Conservation (phyloP, 2,888 invertebrate species). For the Endotricha flammealis region DNA sequence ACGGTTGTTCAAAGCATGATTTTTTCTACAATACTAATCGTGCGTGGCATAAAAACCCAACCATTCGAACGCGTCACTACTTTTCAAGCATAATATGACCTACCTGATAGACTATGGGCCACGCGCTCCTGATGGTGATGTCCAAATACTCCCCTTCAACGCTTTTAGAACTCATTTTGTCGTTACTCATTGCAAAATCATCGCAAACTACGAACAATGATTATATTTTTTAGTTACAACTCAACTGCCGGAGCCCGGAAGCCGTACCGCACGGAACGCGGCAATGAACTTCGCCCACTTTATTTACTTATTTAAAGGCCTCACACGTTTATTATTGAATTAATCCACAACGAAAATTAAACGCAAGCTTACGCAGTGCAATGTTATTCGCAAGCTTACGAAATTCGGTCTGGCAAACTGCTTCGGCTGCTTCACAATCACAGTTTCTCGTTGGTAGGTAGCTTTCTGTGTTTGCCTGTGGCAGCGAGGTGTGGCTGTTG, state of each 20-base stretch:
- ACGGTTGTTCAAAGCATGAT: no score
- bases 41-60: constrained; percentile 40
- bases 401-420: neutral
- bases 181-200: constrained; percentile 35
- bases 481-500: no score
- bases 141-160: constrained; percentile 86
- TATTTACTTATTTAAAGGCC: neutral
- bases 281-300: neutral
- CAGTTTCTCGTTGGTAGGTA: no score
- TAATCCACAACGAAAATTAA: neutral
- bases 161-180: constrained; percentile 39
- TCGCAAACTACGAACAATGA: constrained; percentile 33
- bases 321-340: neutral
- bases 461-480: no score
- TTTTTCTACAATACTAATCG: no score
- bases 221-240: constrained; percentile 17
- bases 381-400: neutral
- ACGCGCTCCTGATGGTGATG: constrained; percentile 83
- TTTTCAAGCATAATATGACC: constrained; percentile 17
- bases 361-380: neutral
- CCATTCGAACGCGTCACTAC: constrained; percentile 28
- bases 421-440: constrained; percentile 1
- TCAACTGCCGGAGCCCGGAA: constrained; percentile 36
- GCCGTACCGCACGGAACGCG: constrained; percentile 14
- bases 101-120: constrained; percentile 86